Conservation (phyloP, 2,888 invertebrate species). For the Ophion ventricosus region DNA sequence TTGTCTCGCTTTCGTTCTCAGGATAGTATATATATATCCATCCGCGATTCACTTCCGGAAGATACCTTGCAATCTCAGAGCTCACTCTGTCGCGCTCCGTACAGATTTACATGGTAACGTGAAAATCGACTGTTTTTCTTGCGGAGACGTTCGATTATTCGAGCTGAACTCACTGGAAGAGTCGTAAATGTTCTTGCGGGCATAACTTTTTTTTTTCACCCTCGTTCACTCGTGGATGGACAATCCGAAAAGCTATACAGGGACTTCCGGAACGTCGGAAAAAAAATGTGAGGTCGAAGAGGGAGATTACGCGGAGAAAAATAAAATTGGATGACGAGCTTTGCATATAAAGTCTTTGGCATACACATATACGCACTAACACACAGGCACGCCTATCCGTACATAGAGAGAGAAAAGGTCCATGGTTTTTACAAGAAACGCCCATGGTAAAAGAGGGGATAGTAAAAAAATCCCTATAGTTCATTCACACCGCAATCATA, state of each 20-base stretch:
- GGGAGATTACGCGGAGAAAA: slow-evolving; percentile 22
- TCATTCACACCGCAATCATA: no score
- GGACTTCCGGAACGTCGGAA: no score
- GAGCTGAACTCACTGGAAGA: no score
- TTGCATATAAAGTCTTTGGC: slow-evolving; percentile 26
- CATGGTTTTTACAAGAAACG: no score
- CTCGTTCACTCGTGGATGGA: not conserved
- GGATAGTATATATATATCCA: not conserved
- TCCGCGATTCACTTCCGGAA: not conserved
- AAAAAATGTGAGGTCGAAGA: slow-evolving; percentile 3
- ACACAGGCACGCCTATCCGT: not conserved
- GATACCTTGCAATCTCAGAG: not conserved
- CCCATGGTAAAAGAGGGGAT: no score
- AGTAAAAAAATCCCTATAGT: no score
- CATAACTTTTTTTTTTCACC: no score
- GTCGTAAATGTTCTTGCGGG: no score
- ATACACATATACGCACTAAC: not conserved
- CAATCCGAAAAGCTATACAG: not conserved
- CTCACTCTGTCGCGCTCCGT: not conserved
- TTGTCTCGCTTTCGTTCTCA: not conserved
- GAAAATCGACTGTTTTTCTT: no score
- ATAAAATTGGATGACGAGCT: slow-evolving; percentile 15
- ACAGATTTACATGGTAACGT: no score
- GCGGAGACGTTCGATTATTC: no score
- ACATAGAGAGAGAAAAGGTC: no score